Percentiles rank a stretch among this genome's conserved stretches.
These are phyloP conservation scores for Cantharis nigra DNA, from an alignment of 2,888 invertebrate species.

Conservation along the genomic window DNA sequence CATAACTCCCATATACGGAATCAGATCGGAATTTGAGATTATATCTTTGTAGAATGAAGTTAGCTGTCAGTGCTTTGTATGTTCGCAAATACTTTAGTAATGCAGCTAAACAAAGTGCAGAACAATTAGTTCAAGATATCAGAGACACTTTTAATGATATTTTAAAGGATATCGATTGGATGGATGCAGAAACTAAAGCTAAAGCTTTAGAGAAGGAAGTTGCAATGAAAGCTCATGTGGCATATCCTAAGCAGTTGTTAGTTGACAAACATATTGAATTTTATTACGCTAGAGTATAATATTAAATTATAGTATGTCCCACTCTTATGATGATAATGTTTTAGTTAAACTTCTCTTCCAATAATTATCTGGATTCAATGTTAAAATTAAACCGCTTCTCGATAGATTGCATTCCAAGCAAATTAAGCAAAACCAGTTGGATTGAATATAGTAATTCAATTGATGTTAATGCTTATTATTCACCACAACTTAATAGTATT, in stretches of 20 bases:
- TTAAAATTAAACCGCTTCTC: not conserved
- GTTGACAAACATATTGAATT: conserved; percentile 74
- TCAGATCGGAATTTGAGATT: not conserved
- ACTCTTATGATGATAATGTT: not conserved
- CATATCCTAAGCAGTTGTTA: conserved; percentile 83
- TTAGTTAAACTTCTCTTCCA: not conserved
- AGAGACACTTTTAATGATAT: conserved; percentile 81
- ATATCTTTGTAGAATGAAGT: conserved; percentile 59
- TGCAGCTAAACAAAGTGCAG: conserved; percentile 78
- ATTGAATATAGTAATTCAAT: not conserved
- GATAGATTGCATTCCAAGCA: not conserved
- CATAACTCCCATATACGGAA: not conserved
- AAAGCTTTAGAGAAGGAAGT: conserved; percentile 61
- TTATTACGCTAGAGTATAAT: conserved; percentile 67
- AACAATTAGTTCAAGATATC: conserved; percentile 87
- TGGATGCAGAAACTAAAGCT: conserved; percentile 66
- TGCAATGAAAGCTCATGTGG: conserved; percentile 80
- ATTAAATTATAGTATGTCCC: conserved; percentile 23
- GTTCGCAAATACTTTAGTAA: conserved; percentile 82
- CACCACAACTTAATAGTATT: not conserved
- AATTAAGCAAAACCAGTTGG: not conserved
- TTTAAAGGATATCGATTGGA: conserved; percentile 79
- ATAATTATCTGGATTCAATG: not conserved
- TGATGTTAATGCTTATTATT: not conserved
- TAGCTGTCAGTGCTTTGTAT: conserved; percentile 77